Conservation (phyloP, 1,140 invertebrate species). For the Forficula auricularia region DNA sequence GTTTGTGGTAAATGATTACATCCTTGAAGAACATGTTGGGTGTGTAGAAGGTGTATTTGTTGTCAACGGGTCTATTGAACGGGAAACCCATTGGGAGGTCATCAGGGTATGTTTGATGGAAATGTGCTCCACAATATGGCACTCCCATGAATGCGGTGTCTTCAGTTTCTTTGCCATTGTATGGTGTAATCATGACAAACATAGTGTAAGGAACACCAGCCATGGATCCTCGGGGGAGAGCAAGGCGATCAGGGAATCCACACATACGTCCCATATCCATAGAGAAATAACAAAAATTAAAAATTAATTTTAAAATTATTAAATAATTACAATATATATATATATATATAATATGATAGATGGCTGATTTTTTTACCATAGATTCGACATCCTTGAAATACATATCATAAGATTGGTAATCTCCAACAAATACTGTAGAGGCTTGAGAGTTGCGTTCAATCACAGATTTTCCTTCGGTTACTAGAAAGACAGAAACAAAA, state of each 20-base stretch:
- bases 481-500: conserved; percentile 15
- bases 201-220: conserved; percentile 43
- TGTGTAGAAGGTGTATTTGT: conserved; percentile 28
- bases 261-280: conserved; percentile 24
- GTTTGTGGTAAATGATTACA: conserved; percentile 38
- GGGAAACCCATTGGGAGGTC: conserved; percentile 45
- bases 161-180: conserved; percentile 19
- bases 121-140: conserved; percentile 15
- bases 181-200: conserved; percentile 27
- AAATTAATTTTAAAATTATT: no score
- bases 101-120: conserved; percentile 23
- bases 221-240: conserved; percentile 45
- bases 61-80: conserved; percentile 39
- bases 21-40: conserved; percentile 40
- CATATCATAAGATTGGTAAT: conserved; percentile 14
- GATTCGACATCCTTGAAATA: no score
- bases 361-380: no score
- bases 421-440: conserved; percentile 21
- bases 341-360: no score
- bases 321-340: no score
- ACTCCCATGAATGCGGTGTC: conserved; percentile 20
- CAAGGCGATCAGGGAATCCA: conserved; percentile 39
- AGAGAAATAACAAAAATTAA: conserved; percentile 18
- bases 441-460: conserved; percentile 25
- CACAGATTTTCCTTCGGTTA: conserved; percentile 24